Base-by-base conservation (phyloP, 2,113 vertebrate genomes). In the Triplophysa dalaica region DNA sequence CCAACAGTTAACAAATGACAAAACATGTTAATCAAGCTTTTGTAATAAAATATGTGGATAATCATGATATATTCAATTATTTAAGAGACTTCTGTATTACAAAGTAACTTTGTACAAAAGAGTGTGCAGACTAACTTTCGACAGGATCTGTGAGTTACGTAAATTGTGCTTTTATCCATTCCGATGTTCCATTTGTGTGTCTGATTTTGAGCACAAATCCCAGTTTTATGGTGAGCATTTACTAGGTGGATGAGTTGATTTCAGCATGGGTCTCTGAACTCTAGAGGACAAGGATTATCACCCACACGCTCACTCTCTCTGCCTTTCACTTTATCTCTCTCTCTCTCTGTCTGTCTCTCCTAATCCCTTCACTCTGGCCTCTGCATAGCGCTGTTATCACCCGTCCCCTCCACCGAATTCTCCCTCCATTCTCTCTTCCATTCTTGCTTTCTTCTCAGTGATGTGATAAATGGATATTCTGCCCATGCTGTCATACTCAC, bases 381-480 rank as follows among this genome's bases (percentile, higher is more conserved):
- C 61, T 76, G 61, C 62, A 38, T 21, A 65, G 62, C 74, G 21
- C 24, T 33, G 45, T 33, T 76, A 76, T 65, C 38, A 64, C 61
- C 19, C 29, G 24, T 64, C 67, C 52, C 50, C 8, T 65, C 52
- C n/a, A 33, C 70, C 4, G 64, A 74, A 69, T n/a, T n/a, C n/a
- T n/a, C n/a, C n/a, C n/a, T n/a, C n/a, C n/a, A n/a, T n/a, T 85
- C 52, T 68, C 56, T 33, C 33, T 75, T 5, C 45, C 63, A 41
- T 75, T 78, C 78, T 82, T 77, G 63, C 52, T 66, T 70, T 74
- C 16, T 16, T 68, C 70, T 81, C 29, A 48, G 54, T 67, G 21
- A 21, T 60, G 52, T 79, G 17, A 84, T 83, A 73, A 79, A 88
- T 88, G 85, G 85, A 87, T 84, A 84, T 78, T 82, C 88, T 85